These are phyloP conservation scores for Muraenolepis orangiensis DNA, from an alignment of 2,797 vertebrate genomes.

Conservation along the genomic window DNA sequence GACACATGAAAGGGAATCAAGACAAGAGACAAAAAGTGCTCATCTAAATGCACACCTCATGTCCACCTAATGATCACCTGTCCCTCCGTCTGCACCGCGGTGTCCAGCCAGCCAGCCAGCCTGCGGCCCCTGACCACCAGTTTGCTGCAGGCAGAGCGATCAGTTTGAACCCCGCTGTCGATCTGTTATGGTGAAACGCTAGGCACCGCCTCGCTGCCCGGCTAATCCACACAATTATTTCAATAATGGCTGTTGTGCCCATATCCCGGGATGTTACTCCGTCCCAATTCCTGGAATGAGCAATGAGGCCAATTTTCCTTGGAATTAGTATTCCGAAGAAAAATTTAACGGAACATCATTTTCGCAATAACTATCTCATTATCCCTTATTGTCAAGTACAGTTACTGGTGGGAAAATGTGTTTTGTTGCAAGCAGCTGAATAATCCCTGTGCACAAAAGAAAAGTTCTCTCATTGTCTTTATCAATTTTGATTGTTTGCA, in stretches of 20 bases:
- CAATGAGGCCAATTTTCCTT: neutral
- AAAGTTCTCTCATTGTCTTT: neutral
- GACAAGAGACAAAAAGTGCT: neutral
- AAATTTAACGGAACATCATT: neutral
- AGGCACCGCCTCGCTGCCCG: constrained; percentile 19
- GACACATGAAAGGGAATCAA: neutral
- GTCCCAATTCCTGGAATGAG: neutral
- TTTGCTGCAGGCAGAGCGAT: neutral
- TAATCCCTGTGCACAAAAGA: neutral
- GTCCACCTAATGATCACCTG: neutral
- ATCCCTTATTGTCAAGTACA: neutral
- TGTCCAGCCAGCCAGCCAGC: neutral
- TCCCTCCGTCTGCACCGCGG: neutral
- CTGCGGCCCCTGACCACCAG: neutral
- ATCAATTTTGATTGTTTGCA: neutral
- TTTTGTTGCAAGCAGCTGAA: neutral
- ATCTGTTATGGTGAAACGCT: constrained; percentile 7
- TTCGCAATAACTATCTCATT: neutral
- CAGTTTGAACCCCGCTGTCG: constrained; percentile 3
- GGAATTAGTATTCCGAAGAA: neutral
- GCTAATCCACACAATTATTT: constrained; percentile 18
- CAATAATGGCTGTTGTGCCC: constrained; percentile 1
- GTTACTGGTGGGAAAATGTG: too few species aligned
- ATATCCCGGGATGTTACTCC: neutral
- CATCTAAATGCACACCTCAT: neutral